Percentiles rank a stretch among this genome's conserved stretches.
phyloP scores from a whole-genome alignment of 2,113 vertebrate genomes.

The Microcebus lehilahytsara region DNA sequence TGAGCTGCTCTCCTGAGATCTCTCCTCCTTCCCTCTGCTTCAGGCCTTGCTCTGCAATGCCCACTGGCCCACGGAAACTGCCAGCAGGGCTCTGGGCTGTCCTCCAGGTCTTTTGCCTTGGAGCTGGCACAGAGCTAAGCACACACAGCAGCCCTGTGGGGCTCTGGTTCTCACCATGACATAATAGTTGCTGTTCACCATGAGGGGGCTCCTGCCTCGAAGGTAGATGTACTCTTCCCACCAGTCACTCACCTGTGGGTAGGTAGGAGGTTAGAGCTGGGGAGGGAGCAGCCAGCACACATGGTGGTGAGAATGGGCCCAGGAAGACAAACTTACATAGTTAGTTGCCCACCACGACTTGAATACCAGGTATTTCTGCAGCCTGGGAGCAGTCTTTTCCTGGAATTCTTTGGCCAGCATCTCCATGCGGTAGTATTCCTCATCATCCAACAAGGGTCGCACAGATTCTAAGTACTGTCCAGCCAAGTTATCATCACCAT shows the following conservation, averaged over 20 bases:
- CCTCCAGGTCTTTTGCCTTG: neutral
- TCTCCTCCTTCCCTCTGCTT: neutral
- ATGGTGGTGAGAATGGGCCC: neutral
- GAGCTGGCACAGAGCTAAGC: neutral
- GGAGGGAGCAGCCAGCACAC: rapidly evolving
- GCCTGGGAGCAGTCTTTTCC: slow-evolving; percentile 85
- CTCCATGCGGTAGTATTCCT: slow-evolving; percentile 88
- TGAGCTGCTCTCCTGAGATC: neutral
- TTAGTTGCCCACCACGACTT: slow-evolving; percentile 98
- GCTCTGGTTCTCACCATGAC: slow-evolving; percentile 87
- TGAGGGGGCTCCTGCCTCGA: slow-evolving; percentile 89
- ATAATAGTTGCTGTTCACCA: slow-evolving; percentile 99
- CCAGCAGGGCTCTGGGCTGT: neutral
- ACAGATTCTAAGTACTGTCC: slow-evolving; percentile 96
- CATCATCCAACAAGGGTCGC: slow-evolving; percentile 87
- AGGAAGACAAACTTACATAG: slow-evolving; percentile 87
- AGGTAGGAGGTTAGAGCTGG: neutral
- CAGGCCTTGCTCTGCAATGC: neutral
- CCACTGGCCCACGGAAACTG: neutral
- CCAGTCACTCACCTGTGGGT: slow-evolving; percentile 68
- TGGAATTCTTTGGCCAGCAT: slow-evolving; percentile 90
- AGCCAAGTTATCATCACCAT: neutral
- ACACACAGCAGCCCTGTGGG: neutral
- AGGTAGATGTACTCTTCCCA: slow-evolving; percentile 92
- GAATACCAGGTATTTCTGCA: slow-evolving; percentile 93